Percentiles rank a stretch among this genome's conserved stretches.
These are phyloP conservation scores for Kryphioiulus occultus DNA, from an alignment of 2,888 invertebrate species.

Conservation along the genomic window DNA sequence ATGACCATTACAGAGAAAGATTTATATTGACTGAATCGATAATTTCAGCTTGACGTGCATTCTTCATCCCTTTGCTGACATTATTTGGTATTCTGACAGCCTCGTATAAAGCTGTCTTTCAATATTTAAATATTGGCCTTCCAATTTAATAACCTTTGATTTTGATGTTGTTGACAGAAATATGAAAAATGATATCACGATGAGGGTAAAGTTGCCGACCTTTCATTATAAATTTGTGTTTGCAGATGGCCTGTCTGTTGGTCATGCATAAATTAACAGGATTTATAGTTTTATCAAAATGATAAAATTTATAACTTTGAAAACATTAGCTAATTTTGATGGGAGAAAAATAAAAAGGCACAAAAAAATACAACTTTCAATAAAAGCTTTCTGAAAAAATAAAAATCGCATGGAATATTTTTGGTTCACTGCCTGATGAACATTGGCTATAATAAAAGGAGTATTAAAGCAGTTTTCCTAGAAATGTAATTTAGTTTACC, in stretches of 20 bases:
- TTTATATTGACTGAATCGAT: background rate
- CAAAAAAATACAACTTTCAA: too few species aligned
- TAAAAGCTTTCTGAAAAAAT: too few species aligned
- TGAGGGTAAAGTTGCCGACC: background rate
- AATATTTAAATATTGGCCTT: background rate
- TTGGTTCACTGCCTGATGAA: too few species aligned
- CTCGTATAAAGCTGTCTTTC: background rate
- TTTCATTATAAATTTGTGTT: background rate
- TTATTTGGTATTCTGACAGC: background rate
- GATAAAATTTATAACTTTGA: too few species aligned
- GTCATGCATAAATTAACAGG: background rate
- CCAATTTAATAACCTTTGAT: background rate
- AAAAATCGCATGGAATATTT: too few species aligned
- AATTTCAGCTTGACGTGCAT: background rate
- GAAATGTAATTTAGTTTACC: too few species aligned
- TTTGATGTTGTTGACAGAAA: background rate
- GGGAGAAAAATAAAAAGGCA: too few species aligned
- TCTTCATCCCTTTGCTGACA: background rate
- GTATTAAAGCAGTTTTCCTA: too few species aligned
- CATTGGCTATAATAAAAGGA: too few species aligned
- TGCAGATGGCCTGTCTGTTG: background rate
- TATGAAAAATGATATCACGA: background rate
- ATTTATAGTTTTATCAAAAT: background rate
- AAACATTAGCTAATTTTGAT: too few species aligned
- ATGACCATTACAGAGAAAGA: background rate